phyloP scores from a whole-genome alignment of 2,888 invertebrate genomes.

The Charanyca ferruginea region DNA sequence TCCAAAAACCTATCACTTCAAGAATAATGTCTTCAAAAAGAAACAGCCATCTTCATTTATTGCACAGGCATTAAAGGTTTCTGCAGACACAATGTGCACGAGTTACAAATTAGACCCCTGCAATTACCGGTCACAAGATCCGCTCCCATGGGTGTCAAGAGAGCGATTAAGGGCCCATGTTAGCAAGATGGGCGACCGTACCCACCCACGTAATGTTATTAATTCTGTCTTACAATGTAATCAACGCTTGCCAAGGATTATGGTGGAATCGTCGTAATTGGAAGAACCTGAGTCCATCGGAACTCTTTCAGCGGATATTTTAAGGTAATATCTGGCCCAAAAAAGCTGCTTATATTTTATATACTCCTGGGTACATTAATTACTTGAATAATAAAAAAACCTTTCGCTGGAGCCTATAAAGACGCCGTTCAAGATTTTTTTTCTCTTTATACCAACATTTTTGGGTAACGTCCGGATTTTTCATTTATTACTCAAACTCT shows the following conservation, averaged over 20 bases:
- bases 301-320: background rate
- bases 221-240: constrained; percentile 41
- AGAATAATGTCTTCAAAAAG: too few species aligned
- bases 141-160: constrained; percentile 39
- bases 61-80: background rate
- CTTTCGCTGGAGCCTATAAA: background rate
- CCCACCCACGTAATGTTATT: constrained; percentile 35
- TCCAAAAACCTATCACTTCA: too few species aligned
- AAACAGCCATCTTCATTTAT: background rate
- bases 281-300: background rate
- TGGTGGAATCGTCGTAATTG: constrained; percentile 22
- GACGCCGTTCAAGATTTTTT: background rate
- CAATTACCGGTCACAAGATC: constrained; percentile 43
- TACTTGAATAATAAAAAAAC: background rate
- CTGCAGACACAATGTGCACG: constrained; percentile 9
- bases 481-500: background rate
- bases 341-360: constrained; percentile 3
- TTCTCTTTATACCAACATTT: background rate
- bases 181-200: constrained; percentile 31
- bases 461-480: background rate
- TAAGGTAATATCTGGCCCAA: background rate
- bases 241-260: constrained; percentile 41
- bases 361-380: background rate
- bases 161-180: constrained; percentile 44
- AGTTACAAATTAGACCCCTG: constrained; percentile 54